phyloP scores from a whole-genome alignment of 2,797 vertebrate species.

The Periparus ater region DNA sequence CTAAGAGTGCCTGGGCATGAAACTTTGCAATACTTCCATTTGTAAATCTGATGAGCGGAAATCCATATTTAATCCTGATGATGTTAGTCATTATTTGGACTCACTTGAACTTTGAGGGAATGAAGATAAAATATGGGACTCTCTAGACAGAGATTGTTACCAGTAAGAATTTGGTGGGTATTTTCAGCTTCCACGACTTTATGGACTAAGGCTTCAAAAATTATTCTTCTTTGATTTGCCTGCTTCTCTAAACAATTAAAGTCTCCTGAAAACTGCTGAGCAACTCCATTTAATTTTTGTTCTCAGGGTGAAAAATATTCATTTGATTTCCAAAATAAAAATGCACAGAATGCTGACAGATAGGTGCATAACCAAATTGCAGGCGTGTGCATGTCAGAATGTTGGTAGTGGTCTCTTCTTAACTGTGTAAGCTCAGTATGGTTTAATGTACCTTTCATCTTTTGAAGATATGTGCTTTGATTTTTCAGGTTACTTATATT shows the following conservation, averaged over 20 bases:
- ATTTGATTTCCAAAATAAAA: neutral
- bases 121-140: neutral
- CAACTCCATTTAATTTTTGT: neutral
- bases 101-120: neutral
- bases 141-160: neutral
- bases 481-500: neutral
- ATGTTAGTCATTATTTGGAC: neutral
- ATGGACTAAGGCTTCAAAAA: neutral
- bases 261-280: neutral
- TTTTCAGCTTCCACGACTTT: neutral
- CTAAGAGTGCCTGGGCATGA: neutral
- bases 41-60: neutral
- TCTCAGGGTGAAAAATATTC: fast-evolving
- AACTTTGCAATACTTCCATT: neutral
- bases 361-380: neutral
- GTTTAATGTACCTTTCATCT: neutral
- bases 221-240: neutral
- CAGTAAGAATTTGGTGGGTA: neutral
- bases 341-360: neutral
- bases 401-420: neutral
- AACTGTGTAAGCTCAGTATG: neutral
- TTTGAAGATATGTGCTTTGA: neutral
- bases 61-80: neutral
- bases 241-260: neutral
- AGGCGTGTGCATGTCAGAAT: neutral